phyloP scores from a whole-genome alignment of 2,113 vertebrate genomes.

The Aythya baeri region DNA sequence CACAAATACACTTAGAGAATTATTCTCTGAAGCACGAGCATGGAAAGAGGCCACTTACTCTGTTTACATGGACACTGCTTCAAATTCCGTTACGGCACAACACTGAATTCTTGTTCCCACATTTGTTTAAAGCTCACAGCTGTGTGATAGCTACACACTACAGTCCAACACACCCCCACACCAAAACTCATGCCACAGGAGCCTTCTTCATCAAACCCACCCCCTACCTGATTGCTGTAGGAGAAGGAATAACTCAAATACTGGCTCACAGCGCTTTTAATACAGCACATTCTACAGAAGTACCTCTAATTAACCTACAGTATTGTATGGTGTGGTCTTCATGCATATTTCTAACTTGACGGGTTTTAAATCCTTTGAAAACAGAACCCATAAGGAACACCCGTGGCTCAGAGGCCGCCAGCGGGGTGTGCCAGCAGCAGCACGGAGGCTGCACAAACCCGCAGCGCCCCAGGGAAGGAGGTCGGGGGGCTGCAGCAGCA shows the following conservation, averaged over 20 bases:
- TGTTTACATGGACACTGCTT: not conserved
- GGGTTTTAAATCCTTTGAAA: not conserved
- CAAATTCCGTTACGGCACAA: not conserved
- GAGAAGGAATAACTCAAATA: not conserved
- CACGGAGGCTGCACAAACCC: not conserved
- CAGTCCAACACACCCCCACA: not conserved
- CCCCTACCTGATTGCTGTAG: not conserved
- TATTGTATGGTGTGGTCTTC: no score
- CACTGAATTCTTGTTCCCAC: not conserved
- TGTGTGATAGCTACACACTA: not conserved
- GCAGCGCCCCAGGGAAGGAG: not conserved
- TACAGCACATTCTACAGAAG: not conserved
- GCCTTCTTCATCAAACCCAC: not conserved
- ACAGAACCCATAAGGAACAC: not conserved
- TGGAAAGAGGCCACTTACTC: not conserved
- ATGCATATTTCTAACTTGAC: not conserved
- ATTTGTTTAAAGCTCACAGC: accelerated
- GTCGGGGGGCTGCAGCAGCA: no score
- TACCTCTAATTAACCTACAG: not conserved
- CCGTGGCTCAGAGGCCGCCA: not conserved
- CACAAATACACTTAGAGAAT: accelerated
- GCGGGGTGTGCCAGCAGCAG: no score
- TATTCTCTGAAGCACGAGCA: not conserved
- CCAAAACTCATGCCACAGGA: not conserved
- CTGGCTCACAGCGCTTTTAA: not conserved